phyloP scores from a whole-genome alignment of 2,797 vertebrate genomes.

The Trichosurus vulpecula region DNA sequence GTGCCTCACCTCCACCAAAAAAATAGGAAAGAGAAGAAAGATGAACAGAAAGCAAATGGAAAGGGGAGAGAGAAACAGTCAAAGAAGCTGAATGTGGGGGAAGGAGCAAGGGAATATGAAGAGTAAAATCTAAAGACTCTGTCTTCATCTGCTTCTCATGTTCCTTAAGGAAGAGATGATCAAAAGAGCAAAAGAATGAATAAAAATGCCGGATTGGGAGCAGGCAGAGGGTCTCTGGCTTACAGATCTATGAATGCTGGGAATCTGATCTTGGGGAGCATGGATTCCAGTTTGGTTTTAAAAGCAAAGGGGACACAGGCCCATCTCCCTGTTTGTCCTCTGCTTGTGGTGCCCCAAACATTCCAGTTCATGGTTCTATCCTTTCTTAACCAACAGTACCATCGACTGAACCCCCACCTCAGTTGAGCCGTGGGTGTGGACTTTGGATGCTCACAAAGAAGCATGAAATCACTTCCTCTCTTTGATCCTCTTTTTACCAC shows the following conservation, averaged over 20 bases:
- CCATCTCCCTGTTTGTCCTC: not conserved
- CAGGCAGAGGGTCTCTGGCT: not conserved
- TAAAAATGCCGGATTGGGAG: not conserved
- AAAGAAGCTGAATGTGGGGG: not conserved
- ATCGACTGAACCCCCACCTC: not conserved
- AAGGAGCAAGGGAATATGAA: not conserved
- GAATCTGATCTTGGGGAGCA: not conserved
- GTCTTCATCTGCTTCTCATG: not conserved
- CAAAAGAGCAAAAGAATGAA: not conserved
- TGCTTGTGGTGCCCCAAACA: not conserved
- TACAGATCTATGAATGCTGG: not conserved
- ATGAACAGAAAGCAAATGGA: not conserved
- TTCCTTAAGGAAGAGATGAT: not conserved
- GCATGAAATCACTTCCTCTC: not conserved
- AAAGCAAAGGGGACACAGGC: not conserved
- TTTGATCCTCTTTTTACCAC: not conserved
- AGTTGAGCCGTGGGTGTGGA: not conserved
- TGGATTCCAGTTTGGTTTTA: not conserved
- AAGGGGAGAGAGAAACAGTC: not conserved
- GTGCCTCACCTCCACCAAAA: not conserved
- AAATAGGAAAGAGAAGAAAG: not conserved
- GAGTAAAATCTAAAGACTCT: not conserved
- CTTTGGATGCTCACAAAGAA: not conserved
- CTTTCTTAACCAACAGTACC: not conserved
- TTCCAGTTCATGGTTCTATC: not conserved